phyloP scores from a whole-genome alignment of 2,113 vertebrate species.

The Sylvietta virens region DNA sequence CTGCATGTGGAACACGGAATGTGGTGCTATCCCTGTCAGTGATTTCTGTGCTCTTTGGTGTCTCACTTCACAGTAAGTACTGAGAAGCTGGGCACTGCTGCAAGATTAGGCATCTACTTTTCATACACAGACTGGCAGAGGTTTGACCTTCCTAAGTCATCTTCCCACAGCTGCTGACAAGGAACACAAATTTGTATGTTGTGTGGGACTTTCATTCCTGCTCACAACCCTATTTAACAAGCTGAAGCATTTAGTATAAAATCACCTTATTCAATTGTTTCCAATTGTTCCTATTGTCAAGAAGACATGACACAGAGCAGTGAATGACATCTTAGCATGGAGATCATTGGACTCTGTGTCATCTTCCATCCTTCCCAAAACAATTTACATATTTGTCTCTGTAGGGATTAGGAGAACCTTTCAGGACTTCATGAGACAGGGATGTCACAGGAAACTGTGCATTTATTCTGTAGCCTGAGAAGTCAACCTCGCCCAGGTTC shows the following conservation, averaged over 20 bases:
- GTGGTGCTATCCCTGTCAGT: neutral
- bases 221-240: neutral
- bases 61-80: neutral
- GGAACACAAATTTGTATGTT: neutral
- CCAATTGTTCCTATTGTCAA: neutral
- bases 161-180: neutral
- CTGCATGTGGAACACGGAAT: neutral
- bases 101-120: neutral
- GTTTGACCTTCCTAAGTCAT: neutral
- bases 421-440: neutral
- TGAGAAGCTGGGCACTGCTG: neutral
- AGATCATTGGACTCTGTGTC: neutral
- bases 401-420: neutral
- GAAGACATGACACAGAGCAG: neutral
- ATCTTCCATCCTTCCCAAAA: neutral
- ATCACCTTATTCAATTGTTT: neutral
- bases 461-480: neutral
- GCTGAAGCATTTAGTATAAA: neutral
- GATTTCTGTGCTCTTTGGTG: neutral
- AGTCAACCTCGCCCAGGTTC: neutral
- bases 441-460: neutral
- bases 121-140: neutral
- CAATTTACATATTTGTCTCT: neutral
- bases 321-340: neutral
- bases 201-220: neutral